Evolutionary conservation across 2,113 vertebrate genomes (phyloP).

Genomic region (Tursiops truncatus): DNA sequence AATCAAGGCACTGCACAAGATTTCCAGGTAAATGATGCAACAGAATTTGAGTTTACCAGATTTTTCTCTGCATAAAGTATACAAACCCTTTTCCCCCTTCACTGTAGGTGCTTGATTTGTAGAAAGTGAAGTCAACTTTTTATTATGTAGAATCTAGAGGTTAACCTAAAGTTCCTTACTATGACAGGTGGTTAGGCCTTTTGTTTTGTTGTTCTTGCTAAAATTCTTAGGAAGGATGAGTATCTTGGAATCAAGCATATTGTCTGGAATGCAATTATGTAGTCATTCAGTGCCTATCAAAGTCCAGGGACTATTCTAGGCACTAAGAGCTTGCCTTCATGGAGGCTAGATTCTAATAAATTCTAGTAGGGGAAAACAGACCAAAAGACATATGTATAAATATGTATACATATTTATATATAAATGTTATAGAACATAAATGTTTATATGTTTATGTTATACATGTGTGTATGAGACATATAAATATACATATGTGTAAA

Average conservation of each 20-base stretch:
- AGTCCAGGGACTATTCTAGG: not conserved
- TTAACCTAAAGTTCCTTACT: not conserved
- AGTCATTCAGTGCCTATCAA: not conserved
- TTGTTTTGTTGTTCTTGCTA: not conserved
- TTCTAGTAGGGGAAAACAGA: not conserved
- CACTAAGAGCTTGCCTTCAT: not conserved
- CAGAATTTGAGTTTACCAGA: not conserved
- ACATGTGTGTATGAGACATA: not conserved
- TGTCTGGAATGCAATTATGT: not conserved
- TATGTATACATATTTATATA: not conserved
- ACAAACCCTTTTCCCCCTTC: not conserved
- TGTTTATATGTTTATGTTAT: not conserved
- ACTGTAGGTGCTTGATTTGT: not conserved
- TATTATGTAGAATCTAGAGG: not conserved
- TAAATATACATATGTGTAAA: not conserved
- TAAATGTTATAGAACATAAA: not conserved
- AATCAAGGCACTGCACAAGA: not conserved
- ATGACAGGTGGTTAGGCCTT: not conserved
- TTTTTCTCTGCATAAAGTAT: not conserved
- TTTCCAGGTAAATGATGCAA: not conserved
- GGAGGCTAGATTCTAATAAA: not conserved
- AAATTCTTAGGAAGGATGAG: not conserved
- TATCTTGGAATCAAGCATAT: not conserved
- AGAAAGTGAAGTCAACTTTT: not conserved
- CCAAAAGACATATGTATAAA: not conserved